These are phyloP conservation scores for Cerastis leucographa DNA, from an alignment of 2,888 invertebrate genomes.

Conservation along the genomic window DNA sequence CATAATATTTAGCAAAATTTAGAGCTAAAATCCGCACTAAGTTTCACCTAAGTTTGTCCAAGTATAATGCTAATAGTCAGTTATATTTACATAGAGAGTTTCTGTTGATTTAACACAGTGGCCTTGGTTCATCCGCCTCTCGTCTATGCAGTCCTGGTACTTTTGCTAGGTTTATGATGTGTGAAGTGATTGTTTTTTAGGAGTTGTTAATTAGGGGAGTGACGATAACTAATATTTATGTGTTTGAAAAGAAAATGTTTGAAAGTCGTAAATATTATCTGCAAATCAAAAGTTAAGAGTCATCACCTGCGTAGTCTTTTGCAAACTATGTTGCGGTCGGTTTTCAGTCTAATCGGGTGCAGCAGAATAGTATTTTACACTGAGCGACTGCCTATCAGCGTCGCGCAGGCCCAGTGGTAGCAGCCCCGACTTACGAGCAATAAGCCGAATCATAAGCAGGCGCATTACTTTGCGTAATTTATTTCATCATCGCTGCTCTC, in stretches of 20 bases:
- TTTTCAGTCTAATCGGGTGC: too few species aligned
- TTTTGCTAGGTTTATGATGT: not conserved
- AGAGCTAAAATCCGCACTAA: constrained; percentile 11
- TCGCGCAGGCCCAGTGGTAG: too few species aligned
- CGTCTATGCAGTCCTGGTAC: constrained; percentile 24
- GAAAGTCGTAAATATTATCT: not conserved
- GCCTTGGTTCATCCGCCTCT: not conserved
- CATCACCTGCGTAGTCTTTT: too few species aligned
- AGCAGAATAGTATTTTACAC: too few species aligned
- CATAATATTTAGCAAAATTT: constrained; percentile 25
- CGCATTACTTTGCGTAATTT: too few species aligned
- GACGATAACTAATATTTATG: not conserved
- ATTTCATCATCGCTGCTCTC: too few species aligned
- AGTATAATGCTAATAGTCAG: constrained; percentile 30
- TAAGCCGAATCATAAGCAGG: too few species aligned
- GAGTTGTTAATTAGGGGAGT: not conserved
- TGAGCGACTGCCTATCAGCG: too few species aligned
- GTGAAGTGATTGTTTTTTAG: constrained; percentile 11
- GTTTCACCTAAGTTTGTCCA: constrained; percentile 35
- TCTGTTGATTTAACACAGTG: constrained; percentile 37
- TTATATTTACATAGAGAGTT: constrained; percentile 44
- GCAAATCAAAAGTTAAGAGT: not conserved
- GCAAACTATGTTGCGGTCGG: too few species aligned
- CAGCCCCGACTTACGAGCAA: too few species aligned
- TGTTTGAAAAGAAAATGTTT: not conserved